phyloP scores from a whole-genome alignment of 2,888 invertebrate species.

The Hesperia comma region DNA sequence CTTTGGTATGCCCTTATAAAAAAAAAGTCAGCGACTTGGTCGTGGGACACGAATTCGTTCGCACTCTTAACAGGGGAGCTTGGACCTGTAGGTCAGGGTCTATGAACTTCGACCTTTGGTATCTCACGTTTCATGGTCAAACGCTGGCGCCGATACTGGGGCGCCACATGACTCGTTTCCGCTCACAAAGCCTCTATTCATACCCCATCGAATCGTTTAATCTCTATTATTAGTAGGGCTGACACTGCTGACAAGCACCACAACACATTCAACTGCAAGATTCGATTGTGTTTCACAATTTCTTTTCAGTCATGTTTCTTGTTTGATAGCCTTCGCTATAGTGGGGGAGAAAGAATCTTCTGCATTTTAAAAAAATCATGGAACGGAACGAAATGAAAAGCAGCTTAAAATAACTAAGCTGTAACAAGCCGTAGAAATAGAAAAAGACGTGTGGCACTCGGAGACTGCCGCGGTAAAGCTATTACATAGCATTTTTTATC shows the following conservation, averaged over 20 bases:
- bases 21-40: slow-evolving; percentile 22
- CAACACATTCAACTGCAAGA: not conserved
- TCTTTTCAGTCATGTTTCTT: not conserved
- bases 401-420: no score
- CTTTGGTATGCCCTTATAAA: not conserved
- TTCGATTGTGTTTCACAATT: not conserved
- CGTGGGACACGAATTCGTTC: slow-evolving; percentile 21
- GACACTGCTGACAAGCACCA: slow-evolving; percentile 40
- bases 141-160: slow-evolving; percentile 57
- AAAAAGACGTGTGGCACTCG: no score
- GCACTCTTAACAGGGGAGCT: slow-evolving; percentile 51
- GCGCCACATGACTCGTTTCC: slow-evolving; percentile 60
- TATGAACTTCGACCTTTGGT: slow-evolving; percentile 69
- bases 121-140: slow-evolving; percentile 69
- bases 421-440: no score
- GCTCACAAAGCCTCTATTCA: slow-evolving; percentile 67
- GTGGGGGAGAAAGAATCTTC: no score
- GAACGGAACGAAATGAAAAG: no score
- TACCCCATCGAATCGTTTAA: slow-evolving; percentile 55
- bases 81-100: slow-evolving; percentile 65
- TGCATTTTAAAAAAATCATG: no score
- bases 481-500: no score
- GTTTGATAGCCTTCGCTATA: not conserved
- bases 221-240: slow-evolving; percentile 50
- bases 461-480: no score